Evolutionary conservation across 2,888 invertebrate species (phyloP).

Genomic region (Sturmia bella): DNA sequence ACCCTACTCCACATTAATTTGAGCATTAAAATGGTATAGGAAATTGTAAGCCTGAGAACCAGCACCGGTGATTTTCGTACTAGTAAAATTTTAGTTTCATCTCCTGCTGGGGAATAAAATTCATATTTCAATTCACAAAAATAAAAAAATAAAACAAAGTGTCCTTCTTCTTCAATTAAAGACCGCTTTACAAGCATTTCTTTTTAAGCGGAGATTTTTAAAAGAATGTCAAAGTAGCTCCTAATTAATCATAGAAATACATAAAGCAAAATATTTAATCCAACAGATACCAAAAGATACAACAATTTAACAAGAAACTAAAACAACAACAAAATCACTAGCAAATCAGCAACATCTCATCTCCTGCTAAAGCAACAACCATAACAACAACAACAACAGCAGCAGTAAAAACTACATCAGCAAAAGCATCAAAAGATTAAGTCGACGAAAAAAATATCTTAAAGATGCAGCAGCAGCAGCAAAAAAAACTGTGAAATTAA

Average conservation of each 20-base stretch:
- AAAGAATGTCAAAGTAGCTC: constrained; percentile 56
- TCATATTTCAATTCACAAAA: too few species aligned
- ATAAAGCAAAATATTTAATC: constrained; percentile 67
- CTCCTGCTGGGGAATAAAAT: too few species aligned
- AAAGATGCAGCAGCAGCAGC: constrained; percentile 25
- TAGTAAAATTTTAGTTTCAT: too few species aligned
- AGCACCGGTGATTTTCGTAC: too few species aligned
- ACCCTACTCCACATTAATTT: too few species aligned
- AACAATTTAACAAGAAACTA: constrained; percentile 67
- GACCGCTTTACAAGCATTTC: neutral
- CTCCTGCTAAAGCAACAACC: constrained; percentile 31
- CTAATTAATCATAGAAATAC: constrained; percentile 68
- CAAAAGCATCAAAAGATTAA: constrained; percentile 55
- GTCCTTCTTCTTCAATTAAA: neutral
- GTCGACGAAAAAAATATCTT: constrained; percentile 30
- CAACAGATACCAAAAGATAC: constrained; percentile 71
- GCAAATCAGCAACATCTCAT: constrained; percentile 55
- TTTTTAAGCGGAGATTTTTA: neutral
- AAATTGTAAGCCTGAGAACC: too few species aligned
- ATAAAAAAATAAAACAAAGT: neutral
- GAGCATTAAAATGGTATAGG: too few species aligned
- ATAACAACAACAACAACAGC: too few species aligned
- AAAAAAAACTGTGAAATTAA: constrained; percentile 70
- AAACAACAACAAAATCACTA: constrained; percentile 24
- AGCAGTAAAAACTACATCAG: constrained; percentile 47